These are phyloP conservation scores for Trachythela sp. DNA, from an alignment of 64 coral and sea anemone genomes.

Conservation along the genomic window DNA sequence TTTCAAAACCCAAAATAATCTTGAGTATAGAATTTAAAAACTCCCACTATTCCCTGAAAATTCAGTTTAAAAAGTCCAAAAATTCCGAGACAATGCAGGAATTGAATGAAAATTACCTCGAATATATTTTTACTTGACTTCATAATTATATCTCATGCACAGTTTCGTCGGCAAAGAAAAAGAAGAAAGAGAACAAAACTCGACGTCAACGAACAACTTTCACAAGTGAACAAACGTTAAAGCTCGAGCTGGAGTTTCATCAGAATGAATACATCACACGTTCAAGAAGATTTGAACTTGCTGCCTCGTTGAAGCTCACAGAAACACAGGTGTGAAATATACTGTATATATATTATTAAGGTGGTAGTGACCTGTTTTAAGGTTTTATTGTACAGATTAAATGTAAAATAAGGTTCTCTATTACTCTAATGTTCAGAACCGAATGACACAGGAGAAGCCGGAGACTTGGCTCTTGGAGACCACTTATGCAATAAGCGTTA, in stretches of 20 bases:
- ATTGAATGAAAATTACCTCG: too few relatives aligned
- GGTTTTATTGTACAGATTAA: too few relatives aligned
- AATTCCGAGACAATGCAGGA: background rate
- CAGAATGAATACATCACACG: slow-evolving; percentile 99
- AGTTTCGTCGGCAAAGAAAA: slow-evolving; percentile 21
- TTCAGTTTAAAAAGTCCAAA: background rate
- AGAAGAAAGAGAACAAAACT: slow-evolving; percentile 88
- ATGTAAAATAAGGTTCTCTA: too few relatives aligned
- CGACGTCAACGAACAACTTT: slow-evolving; percentile 91
- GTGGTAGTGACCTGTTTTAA: background rate
- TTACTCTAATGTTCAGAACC: too few relatives aligned
- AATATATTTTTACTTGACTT: too few relatives aligned
- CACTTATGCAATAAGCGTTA: too few relatives aligned
- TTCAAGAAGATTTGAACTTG: slow-evolving; percentile 88
- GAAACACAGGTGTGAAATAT: slow-evolving; percentile 68
- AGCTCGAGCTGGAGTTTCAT: slow-evolving; percentile 94
- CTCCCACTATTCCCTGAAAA: too few relatives aligned
- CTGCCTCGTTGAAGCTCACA: slow-evolving; percentile 81
- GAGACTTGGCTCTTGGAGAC: too few relatives aligned
- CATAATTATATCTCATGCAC: background rate
- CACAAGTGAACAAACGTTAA: slow-evolving; percentile 97
- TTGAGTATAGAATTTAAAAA: too few relatives aligned
- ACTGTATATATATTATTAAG: background rate
- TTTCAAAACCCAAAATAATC: too few relatives aligned
- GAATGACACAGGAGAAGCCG: too few relatives aligned